Conservation (phyloP, 2,113 vertebrate species). For the Colossoma macropomum region DNA sequence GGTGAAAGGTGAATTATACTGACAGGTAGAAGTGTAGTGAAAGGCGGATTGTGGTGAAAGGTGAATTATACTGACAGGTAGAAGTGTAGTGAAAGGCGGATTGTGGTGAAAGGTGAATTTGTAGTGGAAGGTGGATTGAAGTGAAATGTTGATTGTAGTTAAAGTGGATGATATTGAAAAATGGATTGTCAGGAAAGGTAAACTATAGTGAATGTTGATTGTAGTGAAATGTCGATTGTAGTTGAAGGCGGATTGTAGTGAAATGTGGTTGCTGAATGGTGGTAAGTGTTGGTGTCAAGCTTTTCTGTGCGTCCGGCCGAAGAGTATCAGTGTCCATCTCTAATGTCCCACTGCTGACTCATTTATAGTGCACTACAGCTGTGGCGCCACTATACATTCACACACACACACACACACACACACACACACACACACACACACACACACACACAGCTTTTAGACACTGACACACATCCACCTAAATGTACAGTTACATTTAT, state of each 20-base stretch:
- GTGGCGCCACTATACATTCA: conserved; percentile 18
- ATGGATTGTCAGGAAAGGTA: no score
- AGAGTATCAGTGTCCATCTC: conserved; percentile 33
- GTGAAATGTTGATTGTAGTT: no score
- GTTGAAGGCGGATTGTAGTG: conserved; percentile 8
- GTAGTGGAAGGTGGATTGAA: no score
- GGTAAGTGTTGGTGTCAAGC: conserved; percentile 30
- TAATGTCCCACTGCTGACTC: conserved; percentile 18
- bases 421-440: background rate
- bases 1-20: no score
- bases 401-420: conserved; percentile 2
- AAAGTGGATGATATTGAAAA: no score
- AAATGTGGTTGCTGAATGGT: conserved; percentile 25
- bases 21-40: no score
- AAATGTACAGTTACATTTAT: no score
- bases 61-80: no score
- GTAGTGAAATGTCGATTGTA: background rate
- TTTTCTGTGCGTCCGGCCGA: background rate
- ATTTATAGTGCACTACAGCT: conserved; percentile 41
- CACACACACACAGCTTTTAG: background rate
- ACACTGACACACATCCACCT: background rate
- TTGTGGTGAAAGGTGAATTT: no score
- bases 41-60: no score
- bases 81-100: no score
- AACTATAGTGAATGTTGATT: no score